phyloP scores from a whole-genome alignment of 2,888 invertebrate species.

The Pherbina coryleti region DNA sequence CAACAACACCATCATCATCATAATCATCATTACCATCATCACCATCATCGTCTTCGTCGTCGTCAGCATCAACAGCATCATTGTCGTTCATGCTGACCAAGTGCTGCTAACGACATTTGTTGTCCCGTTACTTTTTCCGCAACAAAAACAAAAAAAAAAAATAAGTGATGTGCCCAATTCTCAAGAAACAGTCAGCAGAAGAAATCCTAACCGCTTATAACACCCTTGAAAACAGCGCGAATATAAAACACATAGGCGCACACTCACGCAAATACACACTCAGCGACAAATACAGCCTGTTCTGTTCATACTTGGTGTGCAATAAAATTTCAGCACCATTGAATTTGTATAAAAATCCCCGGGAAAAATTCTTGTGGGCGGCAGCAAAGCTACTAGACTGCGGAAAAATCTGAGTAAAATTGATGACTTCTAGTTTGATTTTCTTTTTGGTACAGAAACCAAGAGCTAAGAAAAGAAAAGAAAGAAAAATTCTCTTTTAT shows the following conservation, averaged over 20 bases:
- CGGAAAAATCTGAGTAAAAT: no score
- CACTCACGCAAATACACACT: not conserved
- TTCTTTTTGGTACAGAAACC: no score
- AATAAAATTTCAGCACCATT: slow-evolving; percentile 32
- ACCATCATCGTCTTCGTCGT: not conserved
- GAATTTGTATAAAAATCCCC: slow-evolving; percentile 27
- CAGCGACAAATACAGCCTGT: not conserved
- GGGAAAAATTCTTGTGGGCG: not conserved
- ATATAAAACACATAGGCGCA: not conserved
- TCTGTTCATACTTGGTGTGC: not conserved
- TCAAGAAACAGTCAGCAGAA: not conserved
- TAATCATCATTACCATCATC: not conserved
- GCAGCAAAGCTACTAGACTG: not conserved
- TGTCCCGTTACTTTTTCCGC: not conserved
- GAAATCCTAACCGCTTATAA: slow-evolving; percentile 33
- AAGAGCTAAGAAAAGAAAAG: no score
- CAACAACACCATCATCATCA: not conserved
- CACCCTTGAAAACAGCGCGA: slow-evolving; percentile 24
- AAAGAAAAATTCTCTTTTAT: no score
- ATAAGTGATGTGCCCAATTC: slow-evolving; percentile 11
- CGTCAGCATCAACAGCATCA: not conserved
- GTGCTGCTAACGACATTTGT: not conserved
- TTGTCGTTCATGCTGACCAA: not conserved
- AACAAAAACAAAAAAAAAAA: not conserved
- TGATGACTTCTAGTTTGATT: no score